These are phyloP conservation scores for Synchiropus splendidus DNA, from an alignment of 2,113 vertebrate species.

Conservation along the genomic window DNA sequence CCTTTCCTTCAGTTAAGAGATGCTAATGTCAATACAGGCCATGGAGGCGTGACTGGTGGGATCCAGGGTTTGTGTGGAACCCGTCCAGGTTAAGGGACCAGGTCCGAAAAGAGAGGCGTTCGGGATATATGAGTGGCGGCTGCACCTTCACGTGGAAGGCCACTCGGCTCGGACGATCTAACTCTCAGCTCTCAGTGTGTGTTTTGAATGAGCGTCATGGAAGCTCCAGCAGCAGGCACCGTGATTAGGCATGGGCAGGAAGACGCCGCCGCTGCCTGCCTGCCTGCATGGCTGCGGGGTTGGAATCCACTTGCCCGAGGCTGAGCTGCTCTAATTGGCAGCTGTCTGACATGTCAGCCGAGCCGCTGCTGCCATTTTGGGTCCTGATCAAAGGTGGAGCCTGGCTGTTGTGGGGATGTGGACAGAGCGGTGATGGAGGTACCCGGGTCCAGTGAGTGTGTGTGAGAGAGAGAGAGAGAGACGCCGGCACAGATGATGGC, in stretches of 20 bases:
- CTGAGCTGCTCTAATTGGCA: constrained; percentile 48
- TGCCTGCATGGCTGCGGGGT: constrained; percentile 16
- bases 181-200: constrained; percentile 10
- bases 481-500: constrained; percentile 3
- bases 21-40: too few species aligned
- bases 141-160: neutral
- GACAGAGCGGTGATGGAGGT: neutral
- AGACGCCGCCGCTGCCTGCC: constrained; percentile 1
- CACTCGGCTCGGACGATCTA: constrained; percentile 5
- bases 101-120: too few species aligned
- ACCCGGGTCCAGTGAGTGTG: neutral
- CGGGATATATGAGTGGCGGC: too few species aligned
- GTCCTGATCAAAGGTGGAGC: constrained; percentile 41
- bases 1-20: too few species aligned
- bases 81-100: too few species aligned
- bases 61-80: too few species aligned
- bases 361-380: constrained; percentile 31
- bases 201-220: neutral
- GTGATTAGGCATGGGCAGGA: constrained; percentile 12
- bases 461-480: neutral
- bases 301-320: constrained; percentile 30
- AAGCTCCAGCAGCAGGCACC: constrained; percentile 1
- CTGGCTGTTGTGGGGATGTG: constrained; percentile 18
- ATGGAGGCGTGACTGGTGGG: too few species aligned
- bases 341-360: constrained; percentile 43